Conservation (phyloP, 2,888 invertebrate species). For the Taphrorychus bicolor region DNA sequence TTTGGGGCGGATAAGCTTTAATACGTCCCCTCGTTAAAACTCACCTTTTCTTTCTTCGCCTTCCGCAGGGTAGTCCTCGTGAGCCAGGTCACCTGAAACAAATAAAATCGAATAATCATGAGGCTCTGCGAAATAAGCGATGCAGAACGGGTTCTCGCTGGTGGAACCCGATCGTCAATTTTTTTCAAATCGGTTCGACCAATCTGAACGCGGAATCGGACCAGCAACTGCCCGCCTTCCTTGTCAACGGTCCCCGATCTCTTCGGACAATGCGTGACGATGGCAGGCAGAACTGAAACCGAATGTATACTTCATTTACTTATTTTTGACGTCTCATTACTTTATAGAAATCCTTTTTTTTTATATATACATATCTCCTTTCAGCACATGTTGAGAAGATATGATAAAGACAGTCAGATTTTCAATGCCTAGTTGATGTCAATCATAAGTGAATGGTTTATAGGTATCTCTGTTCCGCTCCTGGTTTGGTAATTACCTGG, state of each 20-base stretch:
- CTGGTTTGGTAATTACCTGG: background rate
- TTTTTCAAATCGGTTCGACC: slow-evolving; percentile 47
- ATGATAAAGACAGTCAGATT: no score
- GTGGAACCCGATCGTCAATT: slow-evolving; percentile 49
- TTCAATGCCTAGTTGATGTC: no score
- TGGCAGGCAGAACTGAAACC: background rate
- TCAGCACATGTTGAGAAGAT: no score
- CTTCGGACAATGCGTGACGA: slow-evolving; percentile 4
- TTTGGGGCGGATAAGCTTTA: slow-evolving; percentile 18
- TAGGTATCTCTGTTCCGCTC: background rate
- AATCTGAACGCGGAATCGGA: slow-evolving; percentile 47
- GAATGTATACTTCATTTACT: no score
- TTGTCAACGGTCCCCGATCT: slow-evolving; percentile 34
- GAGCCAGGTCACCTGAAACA: slow-evolving; percentile 55
- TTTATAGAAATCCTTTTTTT: no score
- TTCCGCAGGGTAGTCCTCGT: slow-evolving; percentile 55
- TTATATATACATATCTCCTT: no score
- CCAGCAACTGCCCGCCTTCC: slow-evolving; percentile 33
- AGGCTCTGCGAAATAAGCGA: slow-evolving; percentile 42
- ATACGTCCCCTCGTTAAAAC: background rate
- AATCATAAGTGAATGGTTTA: no score
- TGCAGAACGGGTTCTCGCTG: slow-evolving; percentile 49
- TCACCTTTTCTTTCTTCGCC: slow-evolving; percentile 55
- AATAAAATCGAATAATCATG: slow-evolving; percentile 28
- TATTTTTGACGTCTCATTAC: no score